Evolutionary conservation across 2,797 vertebrate species (phyloP).

Genomic region (Nyctibius grandis): DNA sequence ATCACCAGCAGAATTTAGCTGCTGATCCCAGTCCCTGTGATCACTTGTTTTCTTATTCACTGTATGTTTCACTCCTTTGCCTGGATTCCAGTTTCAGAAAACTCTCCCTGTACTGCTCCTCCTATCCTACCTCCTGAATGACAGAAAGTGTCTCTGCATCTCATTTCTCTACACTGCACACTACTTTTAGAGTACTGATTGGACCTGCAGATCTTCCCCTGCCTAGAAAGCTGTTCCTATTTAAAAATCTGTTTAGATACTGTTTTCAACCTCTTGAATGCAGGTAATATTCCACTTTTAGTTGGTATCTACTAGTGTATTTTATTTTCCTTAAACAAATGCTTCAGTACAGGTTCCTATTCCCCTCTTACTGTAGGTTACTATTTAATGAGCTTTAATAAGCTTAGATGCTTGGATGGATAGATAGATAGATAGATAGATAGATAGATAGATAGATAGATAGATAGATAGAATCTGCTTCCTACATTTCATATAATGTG

Average conservation of each 20-base stretch:
- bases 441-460: neutral
- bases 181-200: neutral
- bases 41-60: neutral
- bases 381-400: slow-evolving; percentile 30
- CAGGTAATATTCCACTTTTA: neutral
- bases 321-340: slow-evolving; percentile 7
- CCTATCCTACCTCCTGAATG: neutral
- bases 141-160: neutral
- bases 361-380: neutral
- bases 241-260: neutral
- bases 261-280: neutral
- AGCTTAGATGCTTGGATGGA: neutral
- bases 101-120: neutral
- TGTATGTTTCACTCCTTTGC: neutral
- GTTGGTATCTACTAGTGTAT: neutral
- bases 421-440: neutral
- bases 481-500: slow-evolving; percentile 34
- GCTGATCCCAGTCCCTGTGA: neutral
- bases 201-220: neutral
- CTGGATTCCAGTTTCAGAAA: neutral
- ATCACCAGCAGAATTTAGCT: neutral
- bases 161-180: neutral
- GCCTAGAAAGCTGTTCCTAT: neutral
- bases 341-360: neutral
- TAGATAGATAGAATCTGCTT: slow-evolving; percentile 17